A percentile compares a stretch with the other conserved stretches of the same genome.
Conservation (phyloP, 2,888 invertebrate genomes). For the Aphodius sticticus region DNA sequence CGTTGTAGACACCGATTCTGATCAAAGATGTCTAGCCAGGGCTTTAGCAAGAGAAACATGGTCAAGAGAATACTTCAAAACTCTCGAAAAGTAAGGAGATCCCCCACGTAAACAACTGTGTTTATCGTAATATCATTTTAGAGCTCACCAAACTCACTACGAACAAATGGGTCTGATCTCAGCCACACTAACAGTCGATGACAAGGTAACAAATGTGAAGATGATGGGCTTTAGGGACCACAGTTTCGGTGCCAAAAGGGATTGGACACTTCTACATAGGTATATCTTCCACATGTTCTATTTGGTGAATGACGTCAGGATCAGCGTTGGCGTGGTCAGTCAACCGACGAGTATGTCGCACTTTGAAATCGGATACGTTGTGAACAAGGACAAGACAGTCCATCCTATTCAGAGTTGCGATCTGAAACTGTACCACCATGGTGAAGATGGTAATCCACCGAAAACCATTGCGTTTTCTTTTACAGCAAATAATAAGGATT, state of each 20-base stretch:
- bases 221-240: constrained; percentile 81
- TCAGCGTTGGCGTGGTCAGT: constrained; percentile 77
- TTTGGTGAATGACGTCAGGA: constrained; percentile 72
- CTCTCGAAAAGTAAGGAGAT: constrained; percentile 67
- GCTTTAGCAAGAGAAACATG: constrained; percentile 80
- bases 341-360: constrained; percentile 74
- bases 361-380: constrained; percentile 72
- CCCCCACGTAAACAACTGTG: constrained; percentile 28
- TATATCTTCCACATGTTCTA: constrained; percentile 83
- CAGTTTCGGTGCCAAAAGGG: constrained; percentile 77
- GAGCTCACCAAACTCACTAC: constrained; percentile 82
- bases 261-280: constrained; percentile 78
- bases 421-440: constrained; percentile 71
- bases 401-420: constrained; percentile 69
- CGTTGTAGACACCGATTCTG: constrained; percentile 77
- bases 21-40: constrained; percentile 71
- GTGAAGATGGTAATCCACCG: constrained; percentile 71
- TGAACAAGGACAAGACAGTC: constrained; percentile 61
- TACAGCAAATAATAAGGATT: constrained; percentile 65
- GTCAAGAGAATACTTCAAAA: constrained; percentile 73
- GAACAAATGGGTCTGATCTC: constrained; percentile 78
- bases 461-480: constrained; percentile 72
- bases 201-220: constrained; percentile 60
- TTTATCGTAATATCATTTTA: constrained; percentile 51
- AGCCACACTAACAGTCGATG: constrained; percentile 68